Conservation (phyloP, 2,113 vertebrate species). For the Cyrtonyx montezumae region DNA sequence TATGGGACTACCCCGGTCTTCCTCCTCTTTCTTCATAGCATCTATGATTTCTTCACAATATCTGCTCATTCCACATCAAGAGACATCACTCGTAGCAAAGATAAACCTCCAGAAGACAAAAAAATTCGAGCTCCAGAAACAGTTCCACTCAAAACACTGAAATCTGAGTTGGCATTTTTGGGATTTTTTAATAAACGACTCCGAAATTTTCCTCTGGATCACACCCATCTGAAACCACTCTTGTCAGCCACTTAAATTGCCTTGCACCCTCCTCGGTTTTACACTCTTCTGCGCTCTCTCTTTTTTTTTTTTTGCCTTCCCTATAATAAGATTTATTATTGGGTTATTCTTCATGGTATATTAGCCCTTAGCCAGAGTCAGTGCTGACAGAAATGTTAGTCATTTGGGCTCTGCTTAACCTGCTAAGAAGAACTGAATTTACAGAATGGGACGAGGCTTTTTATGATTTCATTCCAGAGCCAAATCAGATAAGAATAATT, state of each 20-base stretch:
- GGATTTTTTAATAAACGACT: conserved; percentile 2
- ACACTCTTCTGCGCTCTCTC: background rate
- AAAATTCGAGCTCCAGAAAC: conserved; percentile 2
- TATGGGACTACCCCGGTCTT: background rate
- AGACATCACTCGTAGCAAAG: background rate
- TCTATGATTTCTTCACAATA: background rate
- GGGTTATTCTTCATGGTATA: conserved; percentile 73
- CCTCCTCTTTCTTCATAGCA: background rate
- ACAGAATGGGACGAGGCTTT: conserved; percentile 79
- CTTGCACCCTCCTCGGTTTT: conserved; percentile 17
- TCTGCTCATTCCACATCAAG: background rate
- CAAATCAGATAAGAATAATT: conserved; percentile 94
- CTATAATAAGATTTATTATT: conserved; percentile 68
- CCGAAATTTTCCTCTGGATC: conserved; percentile 15
- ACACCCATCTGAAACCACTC: background rate
- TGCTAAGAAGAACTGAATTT: conserved; percentile 82
- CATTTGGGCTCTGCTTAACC: conserved; percentile 79
- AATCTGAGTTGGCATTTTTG: background rate
- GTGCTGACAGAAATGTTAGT: conserved; percentile 78
- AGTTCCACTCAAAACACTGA: background rate
- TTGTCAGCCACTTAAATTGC: conserved; percentile 35
- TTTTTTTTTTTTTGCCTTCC: background rate
- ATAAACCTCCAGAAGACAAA: background rate
- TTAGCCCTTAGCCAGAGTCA: conserved; percentile 70
- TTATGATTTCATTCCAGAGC: conserved; percentile 91